Percentiles rank a stretch among this genome's conserved stretches.
phyloP scores from a whole-genome alignment of 2,797 vertebrate genomes.

The Atherinosoma microstoma region DNA sequence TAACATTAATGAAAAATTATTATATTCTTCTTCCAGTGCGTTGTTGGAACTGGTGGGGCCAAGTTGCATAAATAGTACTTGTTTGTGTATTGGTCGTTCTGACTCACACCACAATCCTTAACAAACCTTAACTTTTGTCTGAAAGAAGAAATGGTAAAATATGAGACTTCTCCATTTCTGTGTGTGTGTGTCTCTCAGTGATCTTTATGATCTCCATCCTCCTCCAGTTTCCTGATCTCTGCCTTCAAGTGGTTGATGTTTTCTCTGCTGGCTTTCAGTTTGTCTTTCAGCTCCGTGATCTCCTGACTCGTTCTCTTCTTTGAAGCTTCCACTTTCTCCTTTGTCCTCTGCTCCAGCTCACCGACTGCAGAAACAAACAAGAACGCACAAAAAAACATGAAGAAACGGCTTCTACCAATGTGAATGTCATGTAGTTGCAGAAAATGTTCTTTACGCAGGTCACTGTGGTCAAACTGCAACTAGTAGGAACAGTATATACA shows the following conservation, averaged over 20 bases:
- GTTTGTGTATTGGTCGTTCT: background rate
- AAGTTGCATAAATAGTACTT: background rate
- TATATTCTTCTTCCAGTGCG: background rate
- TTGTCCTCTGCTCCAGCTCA: slow-evolving; percentile 94
- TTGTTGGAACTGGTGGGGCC: background rate
- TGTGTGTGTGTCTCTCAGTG: slow-evolving; percentile 74
- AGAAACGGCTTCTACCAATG: background rate
- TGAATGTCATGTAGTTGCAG: background rate
- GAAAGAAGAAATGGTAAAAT: too few relatives aligned
- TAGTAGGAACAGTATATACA: background rate
- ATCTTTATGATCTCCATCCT: slow-evolving; percentile 95
- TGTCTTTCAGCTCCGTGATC: slow-evolving; percentile 96
- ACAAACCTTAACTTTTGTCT: too few relatives aligned
- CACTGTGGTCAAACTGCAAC: background rate
- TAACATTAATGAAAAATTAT: too few relatives aligned
- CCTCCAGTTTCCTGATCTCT: slow-evolving; percentile 96
- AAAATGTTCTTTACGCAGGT: background rate
- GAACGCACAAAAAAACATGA: background rate
- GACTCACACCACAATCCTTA: background rate
- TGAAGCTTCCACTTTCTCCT: slow-evolving; percentile 93
- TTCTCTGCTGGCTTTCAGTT: slow-evolving; percentile 96
- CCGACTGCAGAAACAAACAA: slow-evolving; percentile 81
- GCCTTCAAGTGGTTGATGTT: slow-evolving; percentile 96
- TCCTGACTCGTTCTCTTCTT: slow-evolving; percentile 98
- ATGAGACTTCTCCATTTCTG: background rate